Conservation (phyloP, 2,888 invertebrate species). For the Malthinus seriepunctatus region DNA sequence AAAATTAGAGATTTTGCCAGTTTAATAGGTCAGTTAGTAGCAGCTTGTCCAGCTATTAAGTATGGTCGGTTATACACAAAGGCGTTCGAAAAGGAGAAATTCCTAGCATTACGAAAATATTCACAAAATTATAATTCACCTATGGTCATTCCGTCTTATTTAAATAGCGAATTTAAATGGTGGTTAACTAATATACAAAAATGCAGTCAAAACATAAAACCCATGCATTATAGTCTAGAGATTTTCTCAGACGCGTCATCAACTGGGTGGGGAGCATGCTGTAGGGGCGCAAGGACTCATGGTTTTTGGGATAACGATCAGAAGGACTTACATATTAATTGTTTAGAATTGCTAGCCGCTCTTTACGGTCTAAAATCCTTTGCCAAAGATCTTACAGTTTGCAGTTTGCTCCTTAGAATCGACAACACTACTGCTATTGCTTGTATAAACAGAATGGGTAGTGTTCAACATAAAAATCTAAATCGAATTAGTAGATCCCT, state of each 20-base stretch:
- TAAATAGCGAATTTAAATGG: slow-evolving; percentile 26
- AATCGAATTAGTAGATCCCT: slow-evolving; percentile 28
- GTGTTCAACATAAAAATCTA: slow-evolving; percentile 30
- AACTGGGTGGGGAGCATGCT: slow-evolving; percentile 35
- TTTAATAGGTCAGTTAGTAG: slow-evolving; percentile 24
- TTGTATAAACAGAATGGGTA: slow-evolving; percentile 35
- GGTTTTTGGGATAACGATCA: slow-evolving; percentile 35
- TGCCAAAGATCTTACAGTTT: slow-evolving; percentile 22
- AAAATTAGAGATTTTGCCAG: slow-evolving; percentile 26
- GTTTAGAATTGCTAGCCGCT: not conserved
- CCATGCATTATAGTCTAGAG: slow-evolving; percentile 26
- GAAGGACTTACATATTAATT: slow-evolving; percentile 33
- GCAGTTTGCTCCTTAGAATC: slow-evolving; percentile 30
- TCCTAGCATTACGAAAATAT: slow-evolving; percentile 8
- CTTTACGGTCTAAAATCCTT: slow-evolving; percentile 25
- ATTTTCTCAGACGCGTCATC: slow-evolving; percentile 36
- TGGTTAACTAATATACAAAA: slow-evolving; percentile 26
- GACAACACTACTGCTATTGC: slow-evolving; percentile 36
- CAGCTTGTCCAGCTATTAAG: slow-evolving; percentile 31
- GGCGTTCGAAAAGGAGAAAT: slow-evolving; percentile 26
- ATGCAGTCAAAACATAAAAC: slow-evolving; percentile 19
- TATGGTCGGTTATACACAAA: slow-evolving; percentile 32
- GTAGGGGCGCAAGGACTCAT: slow-evolving; percentile 19
- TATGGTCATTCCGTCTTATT: slow-evolving; percentile 1
- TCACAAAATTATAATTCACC: slow-evolving; percentile 8